These are phyloP conservation scores for Epistrophella euchroma DNA, from an alignment of 2,888 invertebrate species.

Conservation along the genomic window DNA sequence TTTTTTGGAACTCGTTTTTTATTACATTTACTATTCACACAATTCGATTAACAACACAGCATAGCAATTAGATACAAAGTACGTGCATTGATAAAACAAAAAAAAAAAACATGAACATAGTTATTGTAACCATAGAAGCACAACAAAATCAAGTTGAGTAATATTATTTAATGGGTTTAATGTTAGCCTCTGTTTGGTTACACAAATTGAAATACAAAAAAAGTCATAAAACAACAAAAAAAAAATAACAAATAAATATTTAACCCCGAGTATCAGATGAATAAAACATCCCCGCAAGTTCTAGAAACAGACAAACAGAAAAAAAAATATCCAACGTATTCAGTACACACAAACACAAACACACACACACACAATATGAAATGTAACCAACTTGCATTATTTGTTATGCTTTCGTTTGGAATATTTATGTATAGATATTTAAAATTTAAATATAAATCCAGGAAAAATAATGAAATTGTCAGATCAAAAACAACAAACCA, in stretches of 20 bases:
- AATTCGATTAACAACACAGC: constrained; percentile 27
- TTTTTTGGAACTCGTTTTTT: background rate
- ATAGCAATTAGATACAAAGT: constrained; percentile 20
- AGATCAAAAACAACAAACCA: constrained; percentile 26
- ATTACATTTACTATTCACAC: background rate
- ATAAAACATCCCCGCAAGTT: constrained; percentile 53
- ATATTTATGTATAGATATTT: too few species aligned
- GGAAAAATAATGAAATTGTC: constrained; percentile 47
- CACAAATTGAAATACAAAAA: constrained; percentile 27
- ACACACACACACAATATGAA: constrained; percentile 23
- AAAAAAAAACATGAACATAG: background rate
- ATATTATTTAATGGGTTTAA: constrained; percentile 55
- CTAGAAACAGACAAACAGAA: background rate
- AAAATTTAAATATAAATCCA: constrained; percentile 61
- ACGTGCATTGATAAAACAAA: constrained; percentile 61
- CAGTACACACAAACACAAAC: constrained; percentile 5
- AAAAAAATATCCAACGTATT: constrained; percentile 33
- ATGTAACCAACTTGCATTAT: constrained; percentile 62
- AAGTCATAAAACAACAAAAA: constrained; percentile 31
- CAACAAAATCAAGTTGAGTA: constrained; percentile 50
- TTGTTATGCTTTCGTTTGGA: constrained; percentile 50
- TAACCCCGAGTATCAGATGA: constrained; percentile 54
- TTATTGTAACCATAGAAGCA: constrained; percentile 51
- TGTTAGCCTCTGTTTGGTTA: constrained; percentile 26
- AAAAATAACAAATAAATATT: constrained; percentile 62